Evolutionary conservation across 2,797 vertebrate genomes (phyloP), one percentile per base, ranked within the genome.

Genomic region (Dermochelys coriacea): DNA sequence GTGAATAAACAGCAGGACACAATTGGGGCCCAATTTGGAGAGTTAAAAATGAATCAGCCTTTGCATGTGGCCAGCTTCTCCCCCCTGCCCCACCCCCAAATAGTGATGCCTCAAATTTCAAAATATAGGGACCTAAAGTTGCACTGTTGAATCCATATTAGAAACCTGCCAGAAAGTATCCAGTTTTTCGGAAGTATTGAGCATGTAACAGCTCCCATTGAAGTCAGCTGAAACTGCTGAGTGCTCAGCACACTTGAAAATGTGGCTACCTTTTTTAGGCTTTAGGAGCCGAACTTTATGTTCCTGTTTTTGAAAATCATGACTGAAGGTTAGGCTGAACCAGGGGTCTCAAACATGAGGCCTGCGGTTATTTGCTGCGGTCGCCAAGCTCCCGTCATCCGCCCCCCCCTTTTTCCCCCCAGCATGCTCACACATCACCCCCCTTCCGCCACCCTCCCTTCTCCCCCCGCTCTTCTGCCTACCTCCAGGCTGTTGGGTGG

Each of bases 11-110:
- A 88, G 91, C 41, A 91, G 51, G 45, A 84, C 54, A 59, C 50
- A 82, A 88, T 90, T 54, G 84, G 68, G 31, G 37, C 81, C 85
- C 75, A 85, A 85, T 85, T 88, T 81, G 61, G 64, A 88, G 82
- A 85, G 51, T 85, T 88, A 16, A 75, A 75, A 45, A 47, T 29
- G 25, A 75, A 47, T 75, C 41, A 14, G 41, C 41, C 41, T 75
- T 75, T 75, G 71, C 47, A 29, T 12, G 11, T 47, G 71, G 41
- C 41, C 23, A 29, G 25, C 25, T 41, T 75, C 27, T 6, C 23
- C 23, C 37, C 37, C 18, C n/a, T 2, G n/a, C 41, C 37, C 37
- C 41, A 41, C 41, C 16, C 9, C 4, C 27, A 37, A 41, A 41
- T 23, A 75, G 23, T 47, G 25, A 47, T 59, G 12, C 74, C 21